Evolutionary conservation across 2,797 vertebrate species (phyloP).

Genomic region (Toxotes lorentzi): DNA sequence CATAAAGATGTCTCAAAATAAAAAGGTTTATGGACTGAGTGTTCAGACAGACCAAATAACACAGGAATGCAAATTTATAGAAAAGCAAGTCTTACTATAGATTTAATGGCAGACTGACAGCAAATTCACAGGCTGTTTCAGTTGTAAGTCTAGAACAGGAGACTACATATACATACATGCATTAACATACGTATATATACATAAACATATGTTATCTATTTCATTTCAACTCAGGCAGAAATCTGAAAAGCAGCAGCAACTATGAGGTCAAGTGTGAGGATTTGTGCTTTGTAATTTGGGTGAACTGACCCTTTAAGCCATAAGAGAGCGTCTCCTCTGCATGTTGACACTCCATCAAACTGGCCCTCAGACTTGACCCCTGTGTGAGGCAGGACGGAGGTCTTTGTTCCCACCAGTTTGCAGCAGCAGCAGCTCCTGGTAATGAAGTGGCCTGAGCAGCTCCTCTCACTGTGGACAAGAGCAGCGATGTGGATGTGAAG

Average conservation of each 20-base stretch:
- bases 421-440: slow-evolving; percentile 76
- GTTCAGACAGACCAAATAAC: too few species aligned
- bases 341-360: slow-evolving; percentile 86
- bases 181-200: too few species aligned
- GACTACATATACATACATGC: too few species aligned
- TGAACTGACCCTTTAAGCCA: slow-evolving; percentile 79
- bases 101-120: too few species aligned
- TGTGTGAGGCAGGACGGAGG: slow-evolving; percentile 85
- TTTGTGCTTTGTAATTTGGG: background rate
- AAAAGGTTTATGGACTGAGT: too few species aligned
- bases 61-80: too few species aligned
- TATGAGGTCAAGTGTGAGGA: background rate
- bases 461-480: slow-evolving; percentile 83
- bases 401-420: slow-evolving; percentile 88
- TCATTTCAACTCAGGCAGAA: background rate
- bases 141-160: too few species aligned
- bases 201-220: too few species aligned
- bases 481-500: slow-evolving; percentile 88
- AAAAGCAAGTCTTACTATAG: too few species aligned
- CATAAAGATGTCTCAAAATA: too few species aligned
- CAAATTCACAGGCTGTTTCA: too few species aligned
- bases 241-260: background rate
- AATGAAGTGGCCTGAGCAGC: slow-evolving; percentile 89
- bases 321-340: slow-evolving; percentile 88
- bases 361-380: slow-evolving; percentile 87